Base-by-base conservation (phyloP, 2,797 vertebrate species). In the Petrocephalus schoutedeni region DNA sequence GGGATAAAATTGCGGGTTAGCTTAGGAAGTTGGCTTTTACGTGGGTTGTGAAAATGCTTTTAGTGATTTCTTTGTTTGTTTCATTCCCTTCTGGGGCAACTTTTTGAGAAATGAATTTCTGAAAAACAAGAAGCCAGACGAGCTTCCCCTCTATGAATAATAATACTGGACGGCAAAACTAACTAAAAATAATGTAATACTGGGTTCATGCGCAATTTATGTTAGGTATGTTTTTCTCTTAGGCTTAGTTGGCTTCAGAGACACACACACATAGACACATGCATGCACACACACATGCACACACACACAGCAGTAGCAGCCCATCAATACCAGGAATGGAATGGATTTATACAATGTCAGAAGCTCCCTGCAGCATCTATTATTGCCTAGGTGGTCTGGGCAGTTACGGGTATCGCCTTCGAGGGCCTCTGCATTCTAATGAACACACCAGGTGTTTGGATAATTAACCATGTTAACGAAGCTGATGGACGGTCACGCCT, bases 51-150 rank as follows among this genome's bases (percentile, higher is more conserved):
- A 87, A 57, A 14, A 41, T 41, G 10, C 12, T 49, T n/a, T 87
- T 83, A 85, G 36, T 80, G 32, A 59, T 59, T 82, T 49, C 5
- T 23, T 67, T 32, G 28, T 32, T 59, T 84, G 82, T 59, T 23
- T 54, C 1, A 10, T 45, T 88, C 45, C 59, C 49, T 51, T 82
- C 51, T 28, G 61, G 41, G 32, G 45, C 21, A 87, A 89, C 86
- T 59, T 77, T 87, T 74, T 49, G 87, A 87, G 59, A 87, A 32
- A 87, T 67, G 6, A 9, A n/a, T 64, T 67, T 80, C 54, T 84
- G 32, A 85, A 45, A n/a, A 80, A 8, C 16, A 49, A 14, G 53
- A 61, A 61, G n/a, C 71, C 21, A 86, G 53, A 32, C 23, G 57
- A 51, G 54, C 23, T 32, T 64, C 54, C 51, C 28, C 71, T 32